phyloP scores from a whole-genome alignment of 2,888 invertebrate genomes.

The Microctonus brassicae region DNA sequence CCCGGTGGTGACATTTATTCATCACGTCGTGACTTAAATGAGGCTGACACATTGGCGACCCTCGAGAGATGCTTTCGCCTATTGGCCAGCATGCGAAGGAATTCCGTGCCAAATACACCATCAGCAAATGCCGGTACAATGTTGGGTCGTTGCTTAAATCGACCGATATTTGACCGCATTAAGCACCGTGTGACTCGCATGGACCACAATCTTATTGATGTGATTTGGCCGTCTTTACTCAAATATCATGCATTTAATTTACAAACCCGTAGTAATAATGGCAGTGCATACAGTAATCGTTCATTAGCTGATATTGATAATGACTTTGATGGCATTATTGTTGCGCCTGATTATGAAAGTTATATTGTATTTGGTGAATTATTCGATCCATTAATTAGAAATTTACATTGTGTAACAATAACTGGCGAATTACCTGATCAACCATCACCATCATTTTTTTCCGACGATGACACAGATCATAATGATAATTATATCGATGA shows the following conservation, averaged over 20 bases:
- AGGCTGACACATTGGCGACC: conserved; percentile 79
- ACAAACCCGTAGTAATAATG: conserved; percentile 84
- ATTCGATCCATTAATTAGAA: conserved; percentile 85
- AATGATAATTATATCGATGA: conserved; percentile 46
- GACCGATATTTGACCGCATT: conserved; percentile 80
- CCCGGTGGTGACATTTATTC: conserved; percentile 80
- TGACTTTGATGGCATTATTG: conserved; percentile 81
- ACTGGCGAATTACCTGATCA: conserved; percentile 77
- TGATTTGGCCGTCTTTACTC: conserved; percentile 90
- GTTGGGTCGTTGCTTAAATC: conserved; percentile 82
- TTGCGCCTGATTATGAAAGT: conserved; percentile 88
- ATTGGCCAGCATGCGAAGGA: conserved; percentile 71
- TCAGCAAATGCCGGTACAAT: conserved; percentile 70
- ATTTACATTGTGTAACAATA: conserved; percentile 80
- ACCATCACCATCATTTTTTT: conserved; percentile 71
- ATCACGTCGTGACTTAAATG: conserved; percentile 79
- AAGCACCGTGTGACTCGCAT: conserved; percentile 83
- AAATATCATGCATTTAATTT: conserved; percentile 79
- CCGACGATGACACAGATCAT: conserved; percentile 41
- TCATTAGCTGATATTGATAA: conserved; percentile 51
- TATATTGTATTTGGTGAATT: conserved; percentile 88
- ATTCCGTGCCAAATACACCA: conserved; percentile 63
- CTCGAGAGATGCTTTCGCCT: conserved; percentile 83
- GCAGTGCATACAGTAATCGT: conserved; percentile 73
- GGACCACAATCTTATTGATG: conserved; percentile 89